Percentiles rank a stretch among this genome's conserved stretches.
Evolutionary conservation across 2,797 vertebrate genomes (phyloP).

Genomic region (Antrozous pallidus): DNA sequence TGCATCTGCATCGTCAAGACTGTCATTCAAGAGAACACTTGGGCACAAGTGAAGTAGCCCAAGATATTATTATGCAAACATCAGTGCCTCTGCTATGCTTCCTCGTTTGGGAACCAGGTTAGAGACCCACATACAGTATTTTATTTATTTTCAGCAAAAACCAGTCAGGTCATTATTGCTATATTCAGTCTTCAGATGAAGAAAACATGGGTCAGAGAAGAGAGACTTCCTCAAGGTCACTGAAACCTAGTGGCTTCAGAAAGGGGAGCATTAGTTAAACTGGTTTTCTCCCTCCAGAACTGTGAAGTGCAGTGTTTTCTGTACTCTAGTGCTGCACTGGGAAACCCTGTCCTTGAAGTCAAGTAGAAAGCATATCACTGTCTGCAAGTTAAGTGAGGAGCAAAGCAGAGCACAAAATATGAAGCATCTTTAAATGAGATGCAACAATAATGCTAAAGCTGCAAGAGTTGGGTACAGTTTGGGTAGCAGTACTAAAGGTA

Average conservation of each 20-base stretch:
- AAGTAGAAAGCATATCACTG: background rate
- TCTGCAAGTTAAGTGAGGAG: background rate
- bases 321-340: background rate
- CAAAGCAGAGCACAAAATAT: background rate
- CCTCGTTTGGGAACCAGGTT: background rate
- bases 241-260: background rate
- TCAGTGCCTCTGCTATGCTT: background rate
- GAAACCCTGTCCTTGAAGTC: background rate
- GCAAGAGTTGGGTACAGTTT: background rate
- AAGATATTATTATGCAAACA: background rate
- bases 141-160: background rate
- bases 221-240: background rate
- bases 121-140: background rate
- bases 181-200: background rate
- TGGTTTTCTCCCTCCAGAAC: background rate
- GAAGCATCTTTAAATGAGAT: background rate
- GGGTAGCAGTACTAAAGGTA: background rate
- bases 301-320: background rate
- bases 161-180: background rate
- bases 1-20: background rate
- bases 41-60: background rate
- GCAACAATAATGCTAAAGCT: background rate
- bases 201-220: background rate
- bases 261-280: background rate
- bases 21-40: background rate